Conservation (phyloP, 1,140 invertebrate genomes). For the Nephila pilipes region DNA sequence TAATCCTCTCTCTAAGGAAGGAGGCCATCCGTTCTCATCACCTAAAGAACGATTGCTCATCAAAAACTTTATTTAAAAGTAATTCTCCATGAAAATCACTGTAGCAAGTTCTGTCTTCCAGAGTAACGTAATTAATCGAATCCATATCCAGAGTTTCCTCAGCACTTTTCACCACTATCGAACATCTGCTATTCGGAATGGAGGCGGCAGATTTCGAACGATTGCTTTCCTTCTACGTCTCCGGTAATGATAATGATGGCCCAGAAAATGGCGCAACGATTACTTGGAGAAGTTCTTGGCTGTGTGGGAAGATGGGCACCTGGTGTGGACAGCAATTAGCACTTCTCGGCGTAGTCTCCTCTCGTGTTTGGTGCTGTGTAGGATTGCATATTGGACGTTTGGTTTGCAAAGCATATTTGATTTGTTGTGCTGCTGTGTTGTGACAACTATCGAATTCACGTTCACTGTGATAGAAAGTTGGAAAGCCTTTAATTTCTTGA, state of each 20-base stretch:
- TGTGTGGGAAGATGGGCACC: not conserved
- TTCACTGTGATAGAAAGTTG: no score
- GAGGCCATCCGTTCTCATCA: no score
- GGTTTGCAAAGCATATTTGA: no score
- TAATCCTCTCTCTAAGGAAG: not conserved
- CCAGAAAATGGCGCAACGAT: not conserved
- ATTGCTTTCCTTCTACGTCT: not conserved
- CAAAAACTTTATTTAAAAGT: conserved; percentile 9
- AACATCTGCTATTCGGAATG: conserved; percentile 3
- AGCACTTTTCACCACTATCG: not conserved
- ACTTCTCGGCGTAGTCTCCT: not conserved
- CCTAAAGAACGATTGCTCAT: not conserved
- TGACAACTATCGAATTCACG: not conserved
- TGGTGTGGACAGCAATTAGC: not conserved
- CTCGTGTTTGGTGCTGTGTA: not conserved
- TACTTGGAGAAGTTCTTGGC: not conserved
- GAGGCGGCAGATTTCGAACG: not conserved
- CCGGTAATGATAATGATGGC: not conserved
- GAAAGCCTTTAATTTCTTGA: no score
- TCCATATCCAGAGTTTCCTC: not conserved
- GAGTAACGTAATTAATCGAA: conserved; percentile 1
- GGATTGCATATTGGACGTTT: not conserved
- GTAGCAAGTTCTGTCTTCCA: not conserved
- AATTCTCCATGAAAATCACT: not conserved
- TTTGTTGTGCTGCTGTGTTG: no score